A percentile compares a stretch with the other conserved stretches of the same genome.
These are phyloP conservation scores for Astreopora myriophthalma DNA, from an alignment of 64 coral and sea anemone genomes.

Conservation along the genomic window DNA sequence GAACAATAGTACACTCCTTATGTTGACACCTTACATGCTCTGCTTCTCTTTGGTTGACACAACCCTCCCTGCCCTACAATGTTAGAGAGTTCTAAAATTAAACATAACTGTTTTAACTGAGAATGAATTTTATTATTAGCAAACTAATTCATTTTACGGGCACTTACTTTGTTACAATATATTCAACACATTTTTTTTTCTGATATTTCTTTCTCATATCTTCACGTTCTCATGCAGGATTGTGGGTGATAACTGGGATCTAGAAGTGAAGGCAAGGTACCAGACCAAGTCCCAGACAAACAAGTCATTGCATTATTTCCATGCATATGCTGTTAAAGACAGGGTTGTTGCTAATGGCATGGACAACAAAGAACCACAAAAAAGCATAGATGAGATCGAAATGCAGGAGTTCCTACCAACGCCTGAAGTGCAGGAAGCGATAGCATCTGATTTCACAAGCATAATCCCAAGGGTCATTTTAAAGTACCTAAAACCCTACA, in stretches of 20 bases:
- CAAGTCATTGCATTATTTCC: slow-evolving; percentile 51
- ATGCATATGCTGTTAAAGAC: slow-evolving; percentile 57
- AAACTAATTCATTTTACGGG: too few relatives aligned
- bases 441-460: slow-evolving; percentile 16
- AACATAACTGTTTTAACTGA: too few relatives aligned
- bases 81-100: too few relatives aligned
- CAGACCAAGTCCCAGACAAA: background rate
- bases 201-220: background rate
- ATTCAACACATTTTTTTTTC: too few relatives aligned
- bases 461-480: slow-evolving; percentile 38
- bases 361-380: slow-evolving; percentile 17
- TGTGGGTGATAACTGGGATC: slow-evolving; percentile 28
- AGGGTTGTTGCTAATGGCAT: background rate
- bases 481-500: slow-evolving; percentile 22
- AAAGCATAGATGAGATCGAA: slow-evolving; percentile 31
- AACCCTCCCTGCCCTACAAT: too few relatives aligned
- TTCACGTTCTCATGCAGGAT: too few relatives aligned
- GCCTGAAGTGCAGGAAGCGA: slow-evolving; percentile 22
- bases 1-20: too few relatives aligned
- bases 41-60: too few relatives aligned
- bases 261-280: background rate
- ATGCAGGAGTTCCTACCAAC: slow-evolving; percentile 55
- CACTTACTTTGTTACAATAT: too few relatives aligned
- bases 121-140: too few relatives aligned
- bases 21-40: too few relatives aligned